These are phyloP conservation scores for Pheosia tremula DNA, from an alignment of 2,888 invertebrate species.

Conservation along the genomic window DNA sequence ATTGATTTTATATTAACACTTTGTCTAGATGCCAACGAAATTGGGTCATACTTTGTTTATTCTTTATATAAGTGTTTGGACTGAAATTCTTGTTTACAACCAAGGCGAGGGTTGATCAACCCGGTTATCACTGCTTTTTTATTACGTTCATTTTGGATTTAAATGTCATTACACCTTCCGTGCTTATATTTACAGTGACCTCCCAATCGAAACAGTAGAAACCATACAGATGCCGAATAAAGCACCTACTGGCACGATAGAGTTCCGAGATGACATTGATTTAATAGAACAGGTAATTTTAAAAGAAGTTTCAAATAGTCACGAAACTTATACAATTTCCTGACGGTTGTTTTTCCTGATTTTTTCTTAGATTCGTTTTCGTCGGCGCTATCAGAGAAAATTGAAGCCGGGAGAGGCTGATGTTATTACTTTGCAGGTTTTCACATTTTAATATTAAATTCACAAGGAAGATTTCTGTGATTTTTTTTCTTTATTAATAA, in stretches of 20 bases:
- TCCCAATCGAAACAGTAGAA: conserved; percentile 60
- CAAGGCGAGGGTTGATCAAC: too few species aligned
- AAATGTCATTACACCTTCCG: not conserved
- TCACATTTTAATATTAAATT: conserved; percentile 5
- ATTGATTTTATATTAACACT: too few species aligned
- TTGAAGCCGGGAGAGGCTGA: conserved; percentile 79
- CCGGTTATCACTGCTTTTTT: not conserved
- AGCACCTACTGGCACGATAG: conserved; percentile 71
- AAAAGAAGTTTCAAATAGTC: not conserved
- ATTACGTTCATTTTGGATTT: not conserved
- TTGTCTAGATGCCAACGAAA: too few species aligned
- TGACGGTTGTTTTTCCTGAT: conserved; percentile 6
- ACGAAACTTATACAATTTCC: conserved; percentile 11
- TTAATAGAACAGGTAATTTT: conserved; percentile 75
- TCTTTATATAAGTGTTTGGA: too few species aligned
- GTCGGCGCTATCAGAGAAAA: conserved; percentile 84
- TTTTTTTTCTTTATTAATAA: not conserved
- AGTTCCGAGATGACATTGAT: conserved; percentile 82
- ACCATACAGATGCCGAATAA: conserved; percentile 59
- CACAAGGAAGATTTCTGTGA: not conserved
- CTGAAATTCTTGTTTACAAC: too few species aligned
- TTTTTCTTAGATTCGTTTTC: conserved; percentile 79
- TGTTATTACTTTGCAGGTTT: conserved; percentile 81
- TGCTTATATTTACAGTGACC: conserved; percentile 50
- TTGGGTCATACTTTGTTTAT: too few species aligned